These are phyloP conservation scores for Porites rus DNA, from an alignment of 92 coral and sea anemone genomes.

Conservation along the genomic window DNA sequence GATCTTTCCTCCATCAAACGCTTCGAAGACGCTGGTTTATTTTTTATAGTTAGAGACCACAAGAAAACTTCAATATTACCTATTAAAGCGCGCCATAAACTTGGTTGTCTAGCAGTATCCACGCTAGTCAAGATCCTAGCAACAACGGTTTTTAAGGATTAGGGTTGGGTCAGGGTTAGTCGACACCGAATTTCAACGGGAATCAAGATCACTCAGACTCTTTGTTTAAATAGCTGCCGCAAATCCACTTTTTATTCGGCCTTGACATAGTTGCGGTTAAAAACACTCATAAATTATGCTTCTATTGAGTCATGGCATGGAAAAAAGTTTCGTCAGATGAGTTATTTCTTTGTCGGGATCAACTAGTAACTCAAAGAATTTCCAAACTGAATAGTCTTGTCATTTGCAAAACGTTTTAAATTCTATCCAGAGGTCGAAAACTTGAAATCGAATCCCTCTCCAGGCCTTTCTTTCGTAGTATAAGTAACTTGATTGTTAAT, in stretches of 20 bases:
- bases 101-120: neutral
- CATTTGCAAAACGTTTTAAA: neutral
- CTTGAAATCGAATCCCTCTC: neutral
- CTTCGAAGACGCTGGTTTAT: neutral
- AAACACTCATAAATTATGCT: neutral
- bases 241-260: neutral
- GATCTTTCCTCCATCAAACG: neutral
- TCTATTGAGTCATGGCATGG: no score
- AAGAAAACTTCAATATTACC: neutral
- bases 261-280: neutral
- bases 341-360: neutral
- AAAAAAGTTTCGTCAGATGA: no score
- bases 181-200: constrained; percentile 9
- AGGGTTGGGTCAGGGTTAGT: no score
- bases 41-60: neutral
- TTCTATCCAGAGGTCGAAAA: neutral
- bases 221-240: constrained; percentile 2
- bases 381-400: neutral
- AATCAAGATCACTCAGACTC: neutral
- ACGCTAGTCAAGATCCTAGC: neutral
- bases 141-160: neutral
- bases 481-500: neutral
- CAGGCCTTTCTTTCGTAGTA: neutral
- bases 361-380: neutral
- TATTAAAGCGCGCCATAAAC: neutral